Percentiles rank a stretch among this genome's conserved stretches.
Conservation (phyloP, 2,888 invertebrate species). For the Xylophagus ater region DNA sequence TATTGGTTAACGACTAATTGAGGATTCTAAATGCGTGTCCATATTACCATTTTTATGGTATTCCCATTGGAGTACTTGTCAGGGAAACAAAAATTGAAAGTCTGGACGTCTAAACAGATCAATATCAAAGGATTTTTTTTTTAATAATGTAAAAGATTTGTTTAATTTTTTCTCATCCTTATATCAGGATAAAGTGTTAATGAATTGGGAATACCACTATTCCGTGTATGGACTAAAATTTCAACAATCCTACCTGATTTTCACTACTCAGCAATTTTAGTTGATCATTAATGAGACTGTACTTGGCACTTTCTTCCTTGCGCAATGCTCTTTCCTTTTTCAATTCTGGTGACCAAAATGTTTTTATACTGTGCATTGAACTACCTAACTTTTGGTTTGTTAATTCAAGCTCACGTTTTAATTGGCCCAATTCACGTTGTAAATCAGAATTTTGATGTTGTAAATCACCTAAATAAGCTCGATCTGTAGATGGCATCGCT, state of each 20-base stretch:
- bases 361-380: slow-evolving; percentile 99
- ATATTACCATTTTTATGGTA: no score
- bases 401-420: slow-evolving; percentile 88
- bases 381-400: slow-evolving; percentile 96
- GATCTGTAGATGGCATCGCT: slow-evolving; percentile 44
- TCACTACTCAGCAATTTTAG: slow-evolving; percentile 91
- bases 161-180: no score
- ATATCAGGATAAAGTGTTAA: no score
- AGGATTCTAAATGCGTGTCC: no score
- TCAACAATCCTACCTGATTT: slow-evolving; percentile 65
- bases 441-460: slow-evolving; percentile 91
- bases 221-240: no score
- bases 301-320: slow-evolving; percentile 96
- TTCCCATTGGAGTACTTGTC: no score
- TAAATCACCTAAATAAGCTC: slow-evolving; percentile 67
- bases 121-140: no score
- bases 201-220: no score
- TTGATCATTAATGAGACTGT: slow-evolving; percentile 92
- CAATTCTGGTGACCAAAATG: slow-evolving; percentile 99
- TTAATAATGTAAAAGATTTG: no score
- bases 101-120: no score
- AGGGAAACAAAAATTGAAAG: no score
- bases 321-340: slow-evolving; percentile 94
- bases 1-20: no score
- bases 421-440: slow-evolving; percentile 80